Evolutionary conservation across 2,113 vertebrate species (phyloP), one percentile per base, ranked within the genome.

Genomic region (Scomber scombrus): DNA sequence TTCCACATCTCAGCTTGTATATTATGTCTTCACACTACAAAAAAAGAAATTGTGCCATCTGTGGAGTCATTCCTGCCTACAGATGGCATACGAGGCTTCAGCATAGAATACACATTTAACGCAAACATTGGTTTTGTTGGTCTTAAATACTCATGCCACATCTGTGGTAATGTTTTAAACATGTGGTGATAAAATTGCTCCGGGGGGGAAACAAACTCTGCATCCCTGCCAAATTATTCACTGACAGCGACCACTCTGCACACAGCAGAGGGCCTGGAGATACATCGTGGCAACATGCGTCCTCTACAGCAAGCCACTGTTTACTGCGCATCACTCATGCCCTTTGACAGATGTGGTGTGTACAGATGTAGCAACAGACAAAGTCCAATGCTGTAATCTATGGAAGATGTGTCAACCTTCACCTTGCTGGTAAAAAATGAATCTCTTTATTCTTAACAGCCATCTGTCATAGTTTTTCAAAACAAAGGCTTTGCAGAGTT

Each of bases 151-250:
- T 55, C 54, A 45, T 18, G 68, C 74, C 63, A 72, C 85, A 85
- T 87, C 62, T 76, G 72, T 46, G 67, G 49, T 70, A 76, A 88
- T 29, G 75, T 51, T 82, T 86, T 85, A 74, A 92, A 85, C 88
- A 92, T 91, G 91, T 86, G 81, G 75, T 69, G 76, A 66, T 40
- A 40, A 78, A 84, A 74, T 55, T 64, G 43, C 66, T 75, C 54
- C 7, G 16, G 45, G 21, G 66, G 66, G 69, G 50, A 68, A 82
- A 80, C 71, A 69, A 40, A 69, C 50, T 45, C 57, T 21, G 57
- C 11, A 8, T 81, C 43, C 61, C 58, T 69, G 75, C 65, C 74
- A 71, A 82, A 77, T 72, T 84, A 52, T 60, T 86, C 80, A 51
- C 26, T 63, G 74, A 77, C 65, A 46, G 72, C 11, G 2, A 76